Evolutionary conservation across 2,113 vertebrate genomes (phyloP), one percentile per base, ranked within the genome.

Genomic region (Mustelus asterias): DNA sequence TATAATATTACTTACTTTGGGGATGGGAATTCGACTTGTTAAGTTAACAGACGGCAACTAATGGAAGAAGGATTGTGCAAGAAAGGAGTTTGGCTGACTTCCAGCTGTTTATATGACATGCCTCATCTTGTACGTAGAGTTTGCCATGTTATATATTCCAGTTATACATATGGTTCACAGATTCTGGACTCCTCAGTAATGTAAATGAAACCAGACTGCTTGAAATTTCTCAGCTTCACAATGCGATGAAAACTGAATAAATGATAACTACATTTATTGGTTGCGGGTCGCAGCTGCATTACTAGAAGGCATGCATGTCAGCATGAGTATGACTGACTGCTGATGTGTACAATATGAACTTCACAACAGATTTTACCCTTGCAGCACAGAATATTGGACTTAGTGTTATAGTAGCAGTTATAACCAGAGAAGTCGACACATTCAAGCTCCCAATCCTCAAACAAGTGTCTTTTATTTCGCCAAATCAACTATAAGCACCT

Each of bases 111-210:
- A 18, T 70, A 76, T 95, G 94, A 72, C 69, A 72, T 95, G 94
- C 94, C 29, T 95, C 69, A 72, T 95, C 94, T 95, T 69, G 44
- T 72, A 70, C 69, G 18, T 54, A 16, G 44, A 72, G 26, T 48
- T 95, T 95, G 24, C 94, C 94, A 76, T 95, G 67, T 95, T 95
- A 72, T 72, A 95, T 95, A 54, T 95, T 29, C 94, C 26, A 44
- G 69, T 95, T 70, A 72, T 95, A 72, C 94, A 95, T 95, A 76
- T 95, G 94, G 94, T 95, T 95, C 94, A 95, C 94, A 95, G 69
- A 95, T 95, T 95, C 69, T 95, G 94, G 44, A 76, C 94, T 48
- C 26, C 44, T 95, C 69, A 95, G 94, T 76, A 76, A 95, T 72
- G 67, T 54, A 95, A 95, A 95, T 95, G 44, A 95, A 95, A 54